Base-by-base conservation (phyloP, 2,888 invertebrate species). In the Cephus pygmeus region DNA sequence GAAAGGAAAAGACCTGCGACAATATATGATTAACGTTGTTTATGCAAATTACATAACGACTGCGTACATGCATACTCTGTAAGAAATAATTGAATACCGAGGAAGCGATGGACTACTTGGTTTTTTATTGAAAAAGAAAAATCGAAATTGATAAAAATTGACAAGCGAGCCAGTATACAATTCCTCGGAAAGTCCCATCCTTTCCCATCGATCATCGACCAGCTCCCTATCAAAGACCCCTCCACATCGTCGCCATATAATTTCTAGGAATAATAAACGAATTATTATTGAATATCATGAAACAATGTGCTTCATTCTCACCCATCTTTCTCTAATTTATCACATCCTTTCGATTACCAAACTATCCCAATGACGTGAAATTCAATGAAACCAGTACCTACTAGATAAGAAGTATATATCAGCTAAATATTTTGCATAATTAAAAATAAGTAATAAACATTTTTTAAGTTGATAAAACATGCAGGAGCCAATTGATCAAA, bases 211-310 rank as follows among this genome's bases (percentile, higher is more conserved):
- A 56, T 15, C 56, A 56, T 56, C 23, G 56, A 56, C 23, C 4
- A 40, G 40, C 40, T 56, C 56, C 56, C 56, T 56, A 56, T 56
- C 56, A 56, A 56, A 56, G 80, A 84, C 75, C 84, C 84, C 85
- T 85, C 82, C 85, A 86, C 83, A 86, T 85, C 85, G 86, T 84
- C 87, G 87, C 86, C 86, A 88, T 87, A 87, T 87, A 87, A 87
- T 88, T 88, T 88, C 86, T 87, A 86, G 84, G 81, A 83, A 80
- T 85, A 88, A 88, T 87, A 87, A 88, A 88, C 82, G 83, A 87
- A 83, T 87, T 86, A 88, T 86, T 85, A 87, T 88, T 87, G 81
- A 83, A 83, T 80, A 81, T 78, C 79, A 83, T n/a, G 23, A 78
- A 30, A 36, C 71, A 68, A n/a, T 40, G 40, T 76, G 68, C 23